A percentile compares a stretch with the other conserved stretches of the same genome.
Evolutionary conservation across 2,888 invertebrate genomes (phyloP).

Genomic region (Biston betularia): DNA sequence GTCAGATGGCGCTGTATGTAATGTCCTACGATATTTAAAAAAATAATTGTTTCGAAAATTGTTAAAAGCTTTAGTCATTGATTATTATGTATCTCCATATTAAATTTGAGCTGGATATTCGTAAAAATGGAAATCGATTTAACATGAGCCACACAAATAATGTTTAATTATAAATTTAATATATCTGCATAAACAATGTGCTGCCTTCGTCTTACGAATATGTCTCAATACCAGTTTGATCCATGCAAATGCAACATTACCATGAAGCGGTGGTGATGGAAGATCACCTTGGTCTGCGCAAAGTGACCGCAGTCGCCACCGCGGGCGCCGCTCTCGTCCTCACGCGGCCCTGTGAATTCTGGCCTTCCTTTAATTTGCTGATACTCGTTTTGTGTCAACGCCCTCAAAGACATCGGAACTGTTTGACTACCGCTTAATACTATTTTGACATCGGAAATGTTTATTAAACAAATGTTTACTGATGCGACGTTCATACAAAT

Average conservation of each 20-base stretch:
- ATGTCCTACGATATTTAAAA: no score
- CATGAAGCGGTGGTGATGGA: not conserved
- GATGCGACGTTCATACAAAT: constrained; percentile 18
- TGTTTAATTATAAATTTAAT: not conserved
- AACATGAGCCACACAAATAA: no score
- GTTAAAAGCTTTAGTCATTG: no score
- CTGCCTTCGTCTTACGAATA: not conserved
- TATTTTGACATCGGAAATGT: constrained; percentile 32
- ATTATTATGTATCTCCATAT: no score
- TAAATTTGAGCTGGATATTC: no score
- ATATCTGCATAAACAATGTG: not conserved
- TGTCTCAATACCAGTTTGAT: not conserved
- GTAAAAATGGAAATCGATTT: no score
- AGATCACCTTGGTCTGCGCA: constrained; percentile 4
- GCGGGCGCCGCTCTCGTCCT: not conserved
- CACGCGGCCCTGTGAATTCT: constrained; percentile 18
- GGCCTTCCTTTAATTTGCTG: constrained; percentile 45
- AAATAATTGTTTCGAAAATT: no score
- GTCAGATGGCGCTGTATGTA: no score
- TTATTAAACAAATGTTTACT: constrained; percentile 21
- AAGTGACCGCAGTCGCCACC: not conserved
- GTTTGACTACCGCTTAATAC: constrained; percentile 43
- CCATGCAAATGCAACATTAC: not conserved
- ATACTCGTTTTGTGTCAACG: constrained; percentile 44
- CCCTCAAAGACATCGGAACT: constrained; percentile 43